Percentiles rank a stretch among this genome's conserved stretches.
Evolutionary conservation across 2,888 invertebrate genomes (phyloP).

Genomic region (Eupithecia abbreviata): DNA sequence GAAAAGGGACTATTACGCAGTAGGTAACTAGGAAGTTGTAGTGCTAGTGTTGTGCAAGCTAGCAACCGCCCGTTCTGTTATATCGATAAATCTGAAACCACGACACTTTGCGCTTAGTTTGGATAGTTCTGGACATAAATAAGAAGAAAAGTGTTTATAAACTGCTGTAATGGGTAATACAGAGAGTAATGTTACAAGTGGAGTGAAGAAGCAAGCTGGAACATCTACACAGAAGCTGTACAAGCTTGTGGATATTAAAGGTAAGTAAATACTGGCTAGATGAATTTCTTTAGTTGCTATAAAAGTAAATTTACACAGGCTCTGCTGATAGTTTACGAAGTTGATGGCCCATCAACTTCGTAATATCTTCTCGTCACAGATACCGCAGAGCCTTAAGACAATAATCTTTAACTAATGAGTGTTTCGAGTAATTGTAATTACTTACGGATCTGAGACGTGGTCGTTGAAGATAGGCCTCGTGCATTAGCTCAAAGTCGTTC

Average conservation of each 20-base stretch:
- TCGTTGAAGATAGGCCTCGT: no score
- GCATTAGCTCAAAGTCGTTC: no score
- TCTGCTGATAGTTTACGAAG: no score
- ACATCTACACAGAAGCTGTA: conserved; percentile 93
- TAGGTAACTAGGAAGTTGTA: neutral
- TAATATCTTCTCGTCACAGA: no score
- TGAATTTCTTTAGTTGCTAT: neutral
- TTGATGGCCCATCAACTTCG: no score
- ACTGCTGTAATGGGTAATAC: conserved; percentile 87
- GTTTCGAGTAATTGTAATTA: no score
- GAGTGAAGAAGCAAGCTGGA: conserved; percentile 97
- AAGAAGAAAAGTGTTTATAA: neutral
- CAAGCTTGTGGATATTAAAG: conserved; percentile 95
- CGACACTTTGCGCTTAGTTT: neutral
- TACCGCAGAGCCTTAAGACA: no score
- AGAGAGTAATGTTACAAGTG: conserved; percentile 95
- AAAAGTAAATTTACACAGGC: no score
- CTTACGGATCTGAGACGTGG: no score
- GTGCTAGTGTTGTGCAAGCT: neutral
- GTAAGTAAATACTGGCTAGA: conserved; percentile 69
- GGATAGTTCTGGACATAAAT: neutral
- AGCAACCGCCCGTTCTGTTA: conserved; percentile 12
- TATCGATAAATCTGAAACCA: conserved; percentile 4
- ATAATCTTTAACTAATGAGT: no score
- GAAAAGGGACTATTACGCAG: neutral